phyloP scores from a whole-genome alignment of 2,797 vertebrate species.

The Cyclura pinguis region DNA sequence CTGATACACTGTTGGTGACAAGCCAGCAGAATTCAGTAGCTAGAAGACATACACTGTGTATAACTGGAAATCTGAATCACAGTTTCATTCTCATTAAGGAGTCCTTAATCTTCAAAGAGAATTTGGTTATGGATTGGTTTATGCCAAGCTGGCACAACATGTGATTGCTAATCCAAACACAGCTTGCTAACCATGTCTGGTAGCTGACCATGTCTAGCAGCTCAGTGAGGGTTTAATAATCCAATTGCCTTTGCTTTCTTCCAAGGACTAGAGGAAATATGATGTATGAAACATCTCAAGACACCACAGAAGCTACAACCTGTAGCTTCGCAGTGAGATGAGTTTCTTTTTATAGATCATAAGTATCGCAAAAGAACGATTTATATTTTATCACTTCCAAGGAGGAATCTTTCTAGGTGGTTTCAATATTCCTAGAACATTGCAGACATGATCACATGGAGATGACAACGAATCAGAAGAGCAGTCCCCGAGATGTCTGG shows the following conservation, averaged over 20 bases:
- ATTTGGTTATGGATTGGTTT: not conserved
- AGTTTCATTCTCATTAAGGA: not conserved
- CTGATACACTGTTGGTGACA: not conserved
- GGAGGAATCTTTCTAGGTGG: not conserved
- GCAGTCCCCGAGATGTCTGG: not conserved
- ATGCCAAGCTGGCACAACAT: not conserved
- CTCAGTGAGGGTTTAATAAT: too few species aligned
- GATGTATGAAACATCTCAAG: not conserved
- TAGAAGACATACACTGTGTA: not conserved
- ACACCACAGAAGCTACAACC: not conserved
- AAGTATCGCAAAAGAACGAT: not conserved
- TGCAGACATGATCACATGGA: not conserved
- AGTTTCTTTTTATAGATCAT: not conserved
- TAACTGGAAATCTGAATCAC: not conserved
- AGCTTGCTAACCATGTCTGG: not conserved
- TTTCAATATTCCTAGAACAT: not conserved
- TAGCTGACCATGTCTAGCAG: not conserved
- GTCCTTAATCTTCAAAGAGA: not conserved
- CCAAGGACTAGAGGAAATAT: not conserved
- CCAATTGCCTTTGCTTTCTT: too few species aligned
- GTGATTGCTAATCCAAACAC: not conserved
- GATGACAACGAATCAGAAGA: not conserved
- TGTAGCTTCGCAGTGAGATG: not conserved
- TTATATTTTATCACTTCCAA: not conserved
- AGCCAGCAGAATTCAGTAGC: not conserved